Base-by-base conservation (phyloP, 2,888 invertebrate species). In the Rhagium mordax region DNA sequence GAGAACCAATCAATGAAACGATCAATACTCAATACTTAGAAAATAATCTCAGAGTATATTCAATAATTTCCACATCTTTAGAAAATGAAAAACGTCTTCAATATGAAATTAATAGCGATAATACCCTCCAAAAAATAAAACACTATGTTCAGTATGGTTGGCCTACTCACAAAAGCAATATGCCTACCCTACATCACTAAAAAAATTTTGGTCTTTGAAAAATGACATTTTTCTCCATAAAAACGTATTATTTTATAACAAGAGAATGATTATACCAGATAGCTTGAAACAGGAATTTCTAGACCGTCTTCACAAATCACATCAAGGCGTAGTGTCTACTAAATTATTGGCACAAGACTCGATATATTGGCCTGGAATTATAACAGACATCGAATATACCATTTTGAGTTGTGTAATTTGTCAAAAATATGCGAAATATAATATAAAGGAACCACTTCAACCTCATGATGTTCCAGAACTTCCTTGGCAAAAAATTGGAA, bases 301-400 rank as follows among this genome's bases (percentile, higher is more conserved):
- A n/a, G 27, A 49, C 24, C 10, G 66, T 27, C 49, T 68, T 18
- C 73, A 73, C 69, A 51, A 73, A 59, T 61, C 65, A 49, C 71
- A 68, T 41, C 71, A 72, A 71, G 76, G 71, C 8, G 71, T 76
- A 16, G 66, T 71, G 6, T 71, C 64, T 27, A 74, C 74, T 18
- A 76, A 74, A 55, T 71, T 61, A 20, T 16, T 16, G 71, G 78
- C 79, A 4, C 55, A 78, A 48, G 79, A 81, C 72, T 79, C 79
- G 15, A 73, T 81, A 57, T 82, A 79, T 71, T 83, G 81, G 73
- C 80, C 79, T 8, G 75, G 74, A n/a, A 61, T 80, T 6, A 47
- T 72, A 48, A 68, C 60, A 47, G 79, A 83, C 15, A 72, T 81
- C 16, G 81, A 83, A 75, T 76, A 79, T 7, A 10, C 72, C 5